Base-by-base conservation (phyloP, 1,140 invertebrate genomes). In the Papilio glaucus region DNA sequence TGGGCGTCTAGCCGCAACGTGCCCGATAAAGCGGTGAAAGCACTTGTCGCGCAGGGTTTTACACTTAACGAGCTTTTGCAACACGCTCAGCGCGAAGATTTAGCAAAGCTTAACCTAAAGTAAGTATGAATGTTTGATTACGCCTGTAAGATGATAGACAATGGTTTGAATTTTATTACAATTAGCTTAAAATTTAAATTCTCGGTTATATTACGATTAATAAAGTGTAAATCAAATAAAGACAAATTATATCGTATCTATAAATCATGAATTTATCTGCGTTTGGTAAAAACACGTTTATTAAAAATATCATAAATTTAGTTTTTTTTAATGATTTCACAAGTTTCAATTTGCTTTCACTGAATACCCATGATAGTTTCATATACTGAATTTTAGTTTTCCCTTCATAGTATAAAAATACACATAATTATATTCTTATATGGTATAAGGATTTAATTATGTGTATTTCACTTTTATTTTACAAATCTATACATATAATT, bases 21-120 rank as follows among this genome's bases (percentile, higher is more conserved):
- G 1, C 85, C 85, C 5, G 80, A 78, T 0, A 63, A 75, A 3
- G 85, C 77, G 1, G 76, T 81, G 8, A 63, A 74, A 7, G 84
- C 79, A 9, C 77, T 94, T 9, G 77, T 78, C 0, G 33, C 33
- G 1, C 84, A 93, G 39, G 81, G 84, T 26, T 93, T 87, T 68
- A 78, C 83, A 2, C 76, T 93, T 2, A 18, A 79, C 0, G 91
- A 93, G 42, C 65, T 93, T 26, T 53, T 93, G 26, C 76, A 77
- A 60, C 87, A 93, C 57, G 86, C 90, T 5, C 88, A 91, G 53
- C 82, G 91, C 24, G 90, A 91, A 13, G 93, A 94, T 65, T 77
- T 94, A 24, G 76, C 85, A 0, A 87, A 85, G 71, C 76, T 94
- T 15, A 78, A 86, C 12, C 77, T 94, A 10, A 90, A 85, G 91